A percentile compares a stretch with the other conserved stretches of the same genome.
Conservation (phyloP, 2,113 vertebrate species). For the human region GRCh38 chr4:71648501-71649000, state of each 20-base stretch:
- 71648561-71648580: background rate
- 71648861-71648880: slow-evolving; percentile 2
- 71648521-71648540: background rate
- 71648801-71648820: background rate
- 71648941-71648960: background rate
- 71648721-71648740: background rate
- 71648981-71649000: background rate
- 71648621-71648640: background rate
- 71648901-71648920: background rate
- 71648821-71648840: background rate
- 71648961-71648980: background rate
- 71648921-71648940: background rate
- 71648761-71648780: background rate
- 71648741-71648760: background rate
- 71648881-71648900: slow-evolving; percentile 8
- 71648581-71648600: background rate
- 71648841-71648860: background rate
- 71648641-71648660: background rate
- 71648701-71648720: background rate
- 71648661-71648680: background rate
- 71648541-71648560: background rate
- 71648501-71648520: too few species aligned
- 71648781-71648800: background rate
- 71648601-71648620: background rate
- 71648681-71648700: background rate